phyloP scores from a whole-genome alignment of 2,888 invertebrate species.

The Malthinus seriepunctatus region DNA sequence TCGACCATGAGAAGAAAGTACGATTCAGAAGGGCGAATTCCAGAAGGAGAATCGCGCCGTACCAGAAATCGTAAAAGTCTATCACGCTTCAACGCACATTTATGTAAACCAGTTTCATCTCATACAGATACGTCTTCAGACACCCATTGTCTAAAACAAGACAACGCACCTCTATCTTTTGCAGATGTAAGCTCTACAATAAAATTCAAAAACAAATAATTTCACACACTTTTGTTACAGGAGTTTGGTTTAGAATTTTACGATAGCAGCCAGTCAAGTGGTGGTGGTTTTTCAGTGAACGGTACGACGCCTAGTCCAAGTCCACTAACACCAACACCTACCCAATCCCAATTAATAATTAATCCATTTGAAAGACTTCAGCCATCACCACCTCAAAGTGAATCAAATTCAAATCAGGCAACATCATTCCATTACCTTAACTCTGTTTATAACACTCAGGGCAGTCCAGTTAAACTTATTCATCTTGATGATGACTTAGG shows the following conservation, averaged over 20 bases:
- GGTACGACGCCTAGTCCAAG: slow-evolving; percentile 50
- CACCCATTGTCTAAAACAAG: slow-evolving; percentile 36
- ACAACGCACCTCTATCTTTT: slow-evolving; percentile 31
- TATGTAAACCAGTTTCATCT: slow-evolving; percentile 9
- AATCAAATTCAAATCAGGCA: slow-evolving; percentile 38
- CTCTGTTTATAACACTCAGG: slow-evolving; percentile 42
- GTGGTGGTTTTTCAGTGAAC: slow-evolving; percentile 47
- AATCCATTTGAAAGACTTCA: slow-evolving; percentile 34
- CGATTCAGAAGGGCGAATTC: slow-evolving; percentile 65
- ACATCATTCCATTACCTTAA: slow-evolving; percentile 54
- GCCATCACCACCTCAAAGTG: slow-evolving; percentile 32
- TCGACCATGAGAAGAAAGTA: slow-evolving; percentile 92
- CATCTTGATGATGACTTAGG: slow-evolving; percentile 50
- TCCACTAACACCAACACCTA: slow-evolving; percentile 45
- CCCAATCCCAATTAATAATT: slow-evolving; percentile 19
- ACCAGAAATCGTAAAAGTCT: slow-evolving; percentile 40
- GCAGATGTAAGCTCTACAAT: slow-evolving; percentile 31
- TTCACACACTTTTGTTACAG: slow-evolving; percentile 36
- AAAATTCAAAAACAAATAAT: neutral
- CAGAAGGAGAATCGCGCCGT: slow-evolving; percentile 49
- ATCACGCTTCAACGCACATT: slow-evolving; percentile 9
- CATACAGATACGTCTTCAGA: slow-evolving; percentile 29
- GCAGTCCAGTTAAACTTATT: slow-evolving; percentile 51
- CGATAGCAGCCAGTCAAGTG: slow-evolving; percentile 55
- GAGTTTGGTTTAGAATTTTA: slow-evolving; percentile 53